A percentile compares a stretch with the other conserved stretches of the same genome.
These are phyloP conservation scores for Hirtodrosophila alboralis DNA, from an alignment of 2,888 invertebrate genomes.

Conservation along the genomic window DNA sequence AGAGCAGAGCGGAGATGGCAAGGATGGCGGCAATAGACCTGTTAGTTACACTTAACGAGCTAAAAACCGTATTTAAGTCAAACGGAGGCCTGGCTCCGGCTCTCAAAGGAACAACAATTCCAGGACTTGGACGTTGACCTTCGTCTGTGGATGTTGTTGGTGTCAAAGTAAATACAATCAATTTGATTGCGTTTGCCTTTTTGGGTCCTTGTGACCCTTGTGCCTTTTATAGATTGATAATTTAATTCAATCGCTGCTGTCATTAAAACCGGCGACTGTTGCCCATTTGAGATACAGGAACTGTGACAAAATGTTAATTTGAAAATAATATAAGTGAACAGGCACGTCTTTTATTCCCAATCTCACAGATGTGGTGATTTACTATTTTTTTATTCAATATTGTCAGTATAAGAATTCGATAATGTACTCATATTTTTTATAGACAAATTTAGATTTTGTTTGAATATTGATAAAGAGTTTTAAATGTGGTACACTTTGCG, in stretches of 20 bases:
- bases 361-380: conserved; percentile 19
- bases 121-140: conserved; percentile 15
- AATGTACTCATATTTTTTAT: no score
- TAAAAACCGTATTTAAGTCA: conserved; percentile 75
- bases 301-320: conserved; percentile 47
- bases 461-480: no score
- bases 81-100: conserved; percentile 35
- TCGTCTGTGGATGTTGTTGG: conserved; percentile 53
- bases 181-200: conserved; percentile 69
- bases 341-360: conserved; percentile 38
- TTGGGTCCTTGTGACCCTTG: conserved; percentile 52
- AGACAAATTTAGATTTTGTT: no score
- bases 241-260: conserved; percentile 73
- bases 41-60: conserved; percentile 77
- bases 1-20: no score
- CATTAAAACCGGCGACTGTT: conserved; percentile 64
- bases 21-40: conserved; percentile 46
- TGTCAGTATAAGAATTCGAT: no score
- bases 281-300: conserved; percentile 3
- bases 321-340: conserved; percentile 32
- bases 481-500: no score
- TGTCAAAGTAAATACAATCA: conserved; percentile 78
- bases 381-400: no score
- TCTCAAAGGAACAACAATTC: conserved; percentile 11
- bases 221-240: conserved; percentile 68